A percentile compares a stretch with the other conserved stretches of the same genome.
Evolutionary conservation across 2,797 vertebrate species (phyloP).

Genomic region (Amblyopsis hoosieri): DNA sequence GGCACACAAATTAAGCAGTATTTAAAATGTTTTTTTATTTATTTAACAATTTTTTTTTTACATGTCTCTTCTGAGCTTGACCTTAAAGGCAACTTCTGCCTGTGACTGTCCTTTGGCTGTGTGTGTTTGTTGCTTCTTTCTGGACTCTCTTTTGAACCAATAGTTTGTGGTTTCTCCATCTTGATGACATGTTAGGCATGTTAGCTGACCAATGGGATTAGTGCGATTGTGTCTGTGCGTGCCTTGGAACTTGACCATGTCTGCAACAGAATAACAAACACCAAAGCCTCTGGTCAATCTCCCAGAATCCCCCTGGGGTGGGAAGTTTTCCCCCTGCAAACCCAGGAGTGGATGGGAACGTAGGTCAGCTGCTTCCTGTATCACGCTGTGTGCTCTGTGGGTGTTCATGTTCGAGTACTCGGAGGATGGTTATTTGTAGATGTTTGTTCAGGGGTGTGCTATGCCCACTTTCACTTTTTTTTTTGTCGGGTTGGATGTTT

Average conservation of each 20-base stretch:
- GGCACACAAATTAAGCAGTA: conserved; percentile 6
- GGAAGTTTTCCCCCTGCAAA: conserved; percentile 49
- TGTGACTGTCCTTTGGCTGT: not conserved
- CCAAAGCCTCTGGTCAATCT: conserved; percentile 33
- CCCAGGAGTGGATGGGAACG: conserved; percentile 32
- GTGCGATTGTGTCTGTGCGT: not conserved
- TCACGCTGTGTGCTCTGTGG: conserved; percentile 21
- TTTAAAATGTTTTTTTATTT: too few relatives aligned
- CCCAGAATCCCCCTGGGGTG: conserved; percentile 46
- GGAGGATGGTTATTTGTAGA: not conserved
- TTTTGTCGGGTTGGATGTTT: not conserved
- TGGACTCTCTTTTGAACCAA: not conserved
- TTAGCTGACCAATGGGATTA: conserved; percentile 11
- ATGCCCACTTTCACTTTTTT: not conserved
- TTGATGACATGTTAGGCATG: conserved; percentile 50
- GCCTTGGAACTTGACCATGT: conserved; percentile 16
- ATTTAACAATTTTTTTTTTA: too few relatives aligned
- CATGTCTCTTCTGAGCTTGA: not conserved
- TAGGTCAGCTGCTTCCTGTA: conserved; percentile 40
- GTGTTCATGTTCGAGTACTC: conserved; percentile 17
- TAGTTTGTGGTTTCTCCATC: conserved; percentile 36
- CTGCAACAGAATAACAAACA: conserved; percentile 53
- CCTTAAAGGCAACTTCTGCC: not conserved
- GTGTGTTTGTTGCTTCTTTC: conserved; percentile 5
- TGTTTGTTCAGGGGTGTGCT: not conserved